These are phyloP conservation scores for Melanostoma scalare DNA, from an alignment of 2,888 invertebrate genomes.

Conservation along the genomic window DNA sequence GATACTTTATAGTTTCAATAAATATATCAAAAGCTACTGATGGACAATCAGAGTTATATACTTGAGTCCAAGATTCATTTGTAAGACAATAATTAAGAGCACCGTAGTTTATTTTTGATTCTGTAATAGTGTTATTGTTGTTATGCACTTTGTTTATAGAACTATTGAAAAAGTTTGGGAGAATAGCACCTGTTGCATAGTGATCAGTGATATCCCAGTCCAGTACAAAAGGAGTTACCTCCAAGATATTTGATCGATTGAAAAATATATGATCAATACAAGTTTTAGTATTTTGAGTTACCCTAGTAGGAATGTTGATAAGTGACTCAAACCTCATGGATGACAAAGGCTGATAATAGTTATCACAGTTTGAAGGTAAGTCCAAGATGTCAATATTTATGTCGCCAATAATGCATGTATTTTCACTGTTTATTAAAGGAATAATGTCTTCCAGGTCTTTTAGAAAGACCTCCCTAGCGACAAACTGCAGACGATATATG, in stretches of 20 bases:
- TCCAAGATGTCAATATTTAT: conserved; percentile 24
- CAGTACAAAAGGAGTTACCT: background rate
- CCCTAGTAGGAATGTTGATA: no score
- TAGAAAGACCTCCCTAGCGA: conserved; percentile 6
- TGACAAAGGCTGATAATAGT: no score
- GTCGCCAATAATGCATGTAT: background rate
- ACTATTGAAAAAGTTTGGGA: no score
- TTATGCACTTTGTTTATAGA: no score
- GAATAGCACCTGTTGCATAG: background rate
- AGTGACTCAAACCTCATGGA: no score
- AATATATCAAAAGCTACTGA: no score
- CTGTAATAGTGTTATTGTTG: no score
- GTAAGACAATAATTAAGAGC: no score
- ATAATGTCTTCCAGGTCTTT: conserved; percentile 5
- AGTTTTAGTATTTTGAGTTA: background rate
- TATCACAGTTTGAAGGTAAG: background rate
- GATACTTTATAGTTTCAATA: no score
- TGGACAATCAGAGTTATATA: no score
- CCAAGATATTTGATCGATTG: background rate
- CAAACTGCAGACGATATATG: conserved; percentile 16
- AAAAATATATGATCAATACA: conserved; percentile 6
- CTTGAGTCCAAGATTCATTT: no score
- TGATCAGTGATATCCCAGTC: conserved; percentile 4
- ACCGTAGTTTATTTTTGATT: no score
- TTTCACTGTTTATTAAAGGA: conserved; percentile 3